phyloP scores from a whole-genome alignment of 2,797 vertebrate species.

The Mastacembelus armatus region DNA sequence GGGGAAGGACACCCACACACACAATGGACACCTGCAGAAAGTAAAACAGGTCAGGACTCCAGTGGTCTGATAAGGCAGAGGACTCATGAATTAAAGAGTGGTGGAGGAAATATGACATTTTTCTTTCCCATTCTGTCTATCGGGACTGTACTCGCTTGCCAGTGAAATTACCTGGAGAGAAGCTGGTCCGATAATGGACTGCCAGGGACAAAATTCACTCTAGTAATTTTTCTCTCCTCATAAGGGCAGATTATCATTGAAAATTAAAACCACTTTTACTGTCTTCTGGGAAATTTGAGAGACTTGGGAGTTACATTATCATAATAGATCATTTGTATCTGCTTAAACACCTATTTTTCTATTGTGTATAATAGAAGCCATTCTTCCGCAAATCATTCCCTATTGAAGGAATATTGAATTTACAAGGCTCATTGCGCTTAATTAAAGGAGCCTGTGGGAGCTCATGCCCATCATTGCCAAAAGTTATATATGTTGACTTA shows the following conservation, averaged over 20 bases:
- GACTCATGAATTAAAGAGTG: conserved; percentile 85
- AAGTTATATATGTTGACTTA: conserved; percentile 47
- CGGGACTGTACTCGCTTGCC: conserved; percentile 71
- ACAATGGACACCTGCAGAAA: conserved; percentile 79
- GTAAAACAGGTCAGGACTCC: conserved; percentile 84
- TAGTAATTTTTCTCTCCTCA: conserved; percentile 70
- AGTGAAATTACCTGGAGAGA: conserved; percentile 80
- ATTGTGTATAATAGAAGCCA: conserved; percentile 53
- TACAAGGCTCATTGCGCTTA: conserved; percentile 71
- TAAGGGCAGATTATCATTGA: conserved; percentile 67
- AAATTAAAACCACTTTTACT: conserved; percentile 69
- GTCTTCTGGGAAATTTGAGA: conserved; percentile 70
- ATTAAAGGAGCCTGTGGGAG: conserved; percentile 60
- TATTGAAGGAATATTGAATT: conserved; percentile 64
- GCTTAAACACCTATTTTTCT: conserved; percentile 66
- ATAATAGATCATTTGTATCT: conserved; percentile 75
- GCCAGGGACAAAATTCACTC: conserved; percentile 73
- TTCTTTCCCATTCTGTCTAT: conserved; percentile 82
- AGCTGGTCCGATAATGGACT: conserved; percentile 78
- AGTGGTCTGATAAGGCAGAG: conserved; percentile 80
- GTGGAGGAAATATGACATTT: conserved; percentile 81
- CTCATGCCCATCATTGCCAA: conserved; percentile 44
- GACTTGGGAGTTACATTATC: conserved; percentile 69
- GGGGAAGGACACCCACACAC: conserved; percentile 76
- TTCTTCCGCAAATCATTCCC: conserved; percentile 58